phyloP scores from a whole-genome alignment of 2,888 invertebrate genomes.

The Amphipoea oculea region DNA sequence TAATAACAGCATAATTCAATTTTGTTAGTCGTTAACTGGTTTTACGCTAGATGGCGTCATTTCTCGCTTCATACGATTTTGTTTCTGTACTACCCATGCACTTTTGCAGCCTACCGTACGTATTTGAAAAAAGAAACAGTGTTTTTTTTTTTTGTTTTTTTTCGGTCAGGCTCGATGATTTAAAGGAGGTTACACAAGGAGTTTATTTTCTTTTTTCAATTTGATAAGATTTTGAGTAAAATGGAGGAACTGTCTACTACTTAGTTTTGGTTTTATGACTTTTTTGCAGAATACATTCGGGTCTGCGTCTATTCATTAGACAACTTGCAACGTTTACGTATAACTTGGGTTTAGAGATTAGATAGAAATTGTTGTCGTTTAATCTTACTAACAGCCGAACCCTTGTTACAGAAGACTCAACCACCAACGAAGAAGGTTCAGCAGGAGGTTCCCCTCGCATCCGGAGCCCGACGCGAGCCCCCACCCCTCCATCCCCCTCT shows the following conservation, averaged over 20 bases:
- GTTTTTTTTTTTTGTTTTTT: background rate
- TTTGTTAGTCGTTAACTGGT: too few relatives aligned
- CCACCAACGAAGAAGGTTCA: constrained; percentile 92
- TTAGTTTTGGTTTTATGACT: background rate
- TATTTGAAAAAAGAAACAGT: constrained; percentile 13
- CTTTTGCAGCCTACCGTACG: too few relatives aligned
- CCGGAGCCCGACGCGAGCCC: constrained; percentile 91
- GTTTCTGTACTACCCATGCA: too few relatives aligned
- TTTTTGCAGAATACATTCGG: background rate
- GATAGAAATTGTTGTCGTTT: too few relatives aligned
- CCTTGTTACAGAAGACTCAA: constrained; percentile 93
- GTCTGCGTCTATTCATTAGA: background rate
- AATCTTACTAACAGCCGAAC: constrained; percentile 26
- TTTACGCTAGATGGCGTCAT: too few relatives aligned
- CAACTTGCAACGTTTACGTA: too few relatives aligned
- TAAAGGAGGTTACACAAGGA: background rate
- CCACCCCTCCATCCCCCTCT: constrained; percentile 87
- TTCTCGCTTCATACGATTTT: too few relatives aligned
- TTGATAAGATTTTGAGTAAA: background rate
- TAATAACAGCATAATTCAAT: too few relatives aligned
- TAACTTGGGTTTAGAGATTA: background rate
- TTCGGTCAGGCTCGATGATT: background rate
- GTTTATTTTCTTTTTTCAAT: background rate
- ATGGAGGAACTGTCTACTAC: background rate
- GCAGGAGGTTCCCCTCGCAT: constrained; percentile 90